These are phyloP conservation scores for Formica selysi DNA, from an alignment of 1,140 invertebrate genomes.

Conservation along the genomic window DNA sequence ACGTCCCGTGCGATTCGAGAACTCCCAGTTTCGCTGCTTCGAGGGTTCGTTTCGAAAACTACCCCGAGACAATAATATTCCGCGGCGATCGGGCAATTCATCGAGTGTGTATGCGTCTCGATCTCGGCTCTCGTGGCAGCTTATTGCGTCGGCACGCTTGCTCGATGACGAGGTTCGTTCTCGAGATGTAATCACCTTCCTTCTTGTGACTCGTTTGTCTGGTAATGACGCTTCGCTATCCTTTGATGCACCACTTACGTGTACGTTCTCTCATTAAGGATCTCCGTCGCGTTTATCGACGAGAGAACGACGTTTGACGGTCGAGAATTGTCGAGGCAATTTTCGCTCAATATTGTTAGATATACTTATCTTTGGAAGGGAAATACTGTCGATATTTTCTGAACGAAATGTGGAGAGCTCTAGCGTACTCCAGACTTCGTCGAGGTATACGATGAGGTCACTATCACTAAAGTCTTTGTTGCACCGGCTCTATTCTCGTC, in stretches of 20 bases:
- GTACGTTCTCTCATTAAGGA: constrained; percentile 22
- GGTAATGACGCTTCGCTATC: constrained; percentile 41
- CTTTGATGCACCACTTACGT: constrained; percentile 41
- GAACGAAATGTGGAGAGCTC: background rate
- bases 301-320: background rate
- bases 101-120: constrained; percentile 28
- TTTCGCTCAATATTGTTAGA: constrained; percentile 12
- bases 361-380: constrained; percentile 59
- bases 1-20: constrained; percentile 78
- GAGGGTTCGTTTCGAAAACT: constrained; percentile 73
- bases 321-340: background rate
- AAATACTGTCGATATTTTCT: constrained; percentile 61
- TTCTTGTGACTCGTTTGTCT: constrained; percentile 19
- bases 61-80: constrained; percentile 71
- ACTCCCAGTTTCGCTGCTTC: constrained; percentile 69
- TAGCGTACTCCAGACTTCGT: constrained; percentile 16
- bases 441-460: constrained; percentile 49
- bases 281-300: constrained; percentile 29
- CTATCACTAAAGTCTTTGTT: constrained; percentile 46
- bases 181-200: constrained; percentile 14
- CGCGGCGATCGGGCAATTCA: constrained; percentile 69
- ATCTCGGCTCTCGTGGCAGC: constrained; percentile 38
- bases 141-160: constrained; percentile 37
- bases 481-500: constrained; percentile 47
- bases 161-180: constrained; percentile 37